Conservation (phyloP, 1,140 invertebrate species). For the Caenorhabditis latens region DNA sequence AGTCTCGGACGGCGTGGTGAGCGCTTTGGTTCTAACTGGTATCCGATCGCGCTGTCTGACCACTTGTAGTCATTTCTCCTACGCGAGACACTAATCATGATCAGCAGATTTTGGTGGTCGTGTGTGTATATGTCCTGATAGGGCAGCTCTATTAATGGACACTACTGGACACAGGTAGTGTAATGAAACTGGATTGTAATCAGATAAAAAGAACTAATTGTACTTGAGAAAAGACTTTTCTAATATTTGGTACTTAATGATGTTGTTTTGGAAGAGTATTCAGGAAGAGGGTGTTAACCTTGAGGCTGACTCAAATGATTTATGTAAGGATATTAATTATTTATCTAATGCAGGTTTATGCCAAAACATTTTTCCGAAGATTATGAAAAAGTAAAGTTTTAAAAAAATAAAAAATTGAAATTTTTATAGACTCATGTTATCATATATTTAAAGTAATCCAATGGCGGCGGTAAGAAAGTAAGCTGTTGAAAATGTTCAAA, state of each 20-base stretch:
- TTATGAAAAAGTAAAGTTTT: too few relatives aligned
- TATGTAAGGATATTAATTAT: neutral
- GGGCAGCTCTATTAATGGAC: slow-evolving; percentile 39
- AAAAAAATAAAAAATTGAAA: too few relatives aligned
- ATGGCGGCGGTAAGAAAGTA: neutral
- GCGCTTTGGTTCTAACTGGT: slow-evolving; percentile 39
- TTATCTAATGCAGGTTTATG: neutral
- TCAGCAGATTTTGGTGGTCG: slow-evolving; percentile 34
- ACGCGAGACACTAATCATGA: slow-evolving; percentile 37
- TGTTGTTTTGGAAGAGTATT: neutral
- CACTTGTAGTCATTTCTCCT: slow-evolving; percentile 21
- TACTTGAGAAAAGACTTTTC: neutral
- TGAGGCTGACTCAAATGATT: neutral
- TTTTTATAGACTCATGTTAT: too few relatives aligned
- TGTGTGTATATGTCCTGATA: slow-evolving; percentile 30
- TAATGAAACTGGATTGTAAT: slow-evolving; percentile 39
- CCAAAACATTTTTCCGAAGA: too few relatives aligned
- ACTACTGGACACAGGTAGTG: slow-evolving; percentile 14
- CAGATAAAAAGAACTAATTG: neutral
- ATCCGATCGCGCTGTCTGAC: slow-evolving; percentile 27
- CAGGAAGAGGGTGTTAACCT: neutral
- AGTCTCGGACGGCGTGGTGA: slow-evolving; percentile 21
- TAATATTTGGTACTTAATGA: slow-evolving; percentile 5
- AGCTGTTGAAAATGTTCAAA: slow-evolving; percentile 17
- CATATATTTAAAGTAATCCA: neutral